Evolutionary conservation across 2,888 invertebrate genomes (phyloP).

Genomic region (Rhogogaster chlorosoma): DNA sequence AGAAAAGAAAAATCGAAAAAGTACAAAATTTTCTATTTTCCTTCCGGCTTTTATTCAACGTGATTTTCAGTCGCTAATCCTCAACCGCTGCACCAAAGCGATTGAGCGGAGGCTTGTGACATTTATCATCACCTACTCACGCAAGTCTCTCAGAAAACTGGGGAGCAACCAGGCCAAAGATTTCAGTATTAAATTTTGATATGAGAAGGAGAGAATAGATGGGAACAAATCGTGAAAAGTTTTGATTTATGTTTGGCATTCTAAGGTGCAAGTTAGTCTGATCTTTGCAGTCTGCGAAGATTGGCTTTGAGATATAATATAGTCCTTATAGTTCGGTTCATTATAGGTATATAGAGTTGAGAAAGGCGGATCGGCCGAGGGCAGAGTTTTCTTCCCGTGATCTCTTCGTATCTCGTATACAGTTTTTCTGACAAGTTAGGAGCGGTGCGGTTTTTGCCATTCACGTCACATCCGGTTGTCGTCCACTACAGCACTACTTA

Average conservation of each 20-base stretch:
- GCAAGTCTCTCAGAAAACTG: neutral
- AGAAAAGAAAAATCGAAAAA: neutral
- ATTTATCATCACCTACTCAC: neutral
- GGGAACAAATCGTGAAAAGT: neutral
- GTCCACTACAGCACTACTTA: constrained; percentile 64
- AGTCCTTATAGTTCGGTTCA: neutral
- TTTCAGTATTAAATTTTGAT: neutral
- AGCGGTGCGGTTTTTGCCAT: constrained; percentile 68
- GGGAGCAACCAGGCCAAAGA: neutral
- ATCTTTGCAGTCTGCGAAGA: neutral
- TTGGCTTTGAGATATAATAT: neutral
- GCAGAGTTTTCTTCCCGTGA: constrained; percentile 41
- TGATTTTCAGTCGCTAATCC: neutral
- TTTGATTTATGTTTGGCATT: neutral
- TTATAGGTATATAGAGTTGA: neutral
- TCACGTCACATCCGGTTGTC: constrained; percentile 75
- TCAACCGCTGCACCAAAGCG: neutral
- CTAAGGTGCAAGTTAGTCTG: neutral
- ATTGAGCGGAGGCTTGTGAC: neutral
- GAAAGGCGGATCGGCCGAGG: constrained; percentile 20
- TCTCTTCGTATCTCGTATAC: constrained; percentile 14
- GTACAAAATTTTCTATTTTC: neutral
- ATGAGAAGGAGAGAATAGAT: neutral
- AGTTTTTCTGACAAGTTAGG: constrained; percentile 37
- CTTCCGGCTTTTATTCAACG: neutral